Conservation (phyloP, 2,113 vertebrate genomes). For the Panthera leo region DNA sequence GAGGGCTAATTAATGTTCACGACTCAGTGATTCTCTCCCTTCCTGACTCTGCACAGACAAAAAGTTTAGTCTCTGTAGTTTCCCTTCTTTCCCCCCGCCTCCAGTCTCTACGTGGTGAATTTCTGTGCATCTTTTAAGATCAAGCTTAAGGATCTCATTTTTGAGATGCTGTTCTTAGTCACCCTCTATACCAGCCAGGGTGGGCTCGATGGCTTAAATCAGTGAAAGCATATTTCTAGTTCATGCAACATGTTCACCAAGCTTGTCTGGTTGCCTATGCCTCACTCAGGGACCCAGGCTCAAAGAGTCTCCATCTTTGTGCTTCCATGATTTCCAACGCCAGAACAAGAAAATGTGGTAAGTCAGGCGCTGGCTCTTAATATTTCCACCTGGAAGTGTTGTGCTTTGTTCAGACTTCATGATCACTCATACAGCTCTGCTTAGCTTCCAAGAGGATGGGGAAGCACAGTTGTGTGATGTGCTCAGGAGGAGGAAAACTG, state of each 20-base stretch:
- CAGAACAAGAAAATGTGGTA: neutral
- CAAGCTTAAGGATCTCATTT: neutral
- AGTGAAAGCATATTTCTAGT: neutral
- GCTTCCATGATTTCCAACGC: neutral
- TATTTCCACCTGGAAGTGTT: neutral
- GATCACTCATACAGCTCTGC: neutral
- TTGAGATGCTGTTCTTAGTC: neutral
- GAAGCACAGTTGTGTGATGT: neutral
- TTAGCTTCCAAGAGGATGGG: neutral
- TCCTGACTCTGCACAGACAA: neutral
- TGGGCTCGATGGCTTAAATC: neutral
- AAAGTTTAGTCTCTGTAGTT: neutral
- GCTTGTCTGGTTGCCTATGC: neutral
- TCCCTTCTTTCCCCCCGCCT: neutral
- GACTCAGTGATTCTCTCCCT: neutral
- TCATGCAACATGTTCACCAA: neutral
- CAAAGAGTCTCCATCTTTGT: neutral
- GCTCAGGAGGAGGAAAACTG: neutral
- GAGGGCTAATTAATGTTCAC: neutral
- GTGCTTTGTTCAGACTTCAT: neutral
- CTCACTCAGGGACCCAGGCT: neutral
- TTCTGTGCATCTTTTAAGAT: slow-evolving; percentile 1
- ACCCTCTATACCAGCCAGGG: neutral
- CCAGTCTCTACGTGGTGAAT: neutral
- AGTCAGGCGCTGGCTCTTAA: neutral